Evolutionary conservation across 2,113 vertebrate genomes (phyloP).

Genomic region (Cryptotis parvus): DNA sequence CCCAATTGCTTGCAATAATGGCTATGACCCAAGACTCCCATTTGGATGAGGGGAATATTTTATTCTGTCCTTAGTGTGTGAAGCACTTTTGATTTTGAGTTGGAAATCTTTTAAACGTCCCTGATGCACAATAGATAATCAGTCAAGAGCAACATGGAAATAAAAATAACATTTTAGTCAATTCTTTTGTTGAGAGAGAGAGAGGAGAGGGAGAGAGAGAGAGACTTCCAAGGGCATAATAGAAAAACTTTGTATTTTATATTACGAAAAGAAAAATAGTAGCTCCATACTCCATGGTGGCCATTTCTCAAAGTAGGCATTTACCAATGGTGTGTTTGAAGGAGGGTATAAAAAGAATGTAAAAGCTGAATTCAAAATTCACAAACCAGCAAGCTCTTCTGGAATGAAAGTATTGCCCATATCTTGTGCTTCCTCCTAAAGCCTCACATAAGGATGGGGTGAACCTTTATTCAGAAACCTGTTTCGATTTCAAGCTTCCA

Average conservation of each 20-base stretch:
- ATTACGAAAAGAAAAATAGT: constrained; percentile 42
- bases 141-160: constrained; percentile 58
- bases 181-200: constrained; percentile 32
- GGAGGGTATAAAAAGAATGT: background rate
- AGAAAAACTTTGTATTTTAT: constrained; percentile 1
- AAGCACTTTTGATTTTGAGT: constrained; percentile 44
- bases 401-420: no score
- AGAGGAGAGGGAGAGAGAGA: no score
- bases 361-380: no score
- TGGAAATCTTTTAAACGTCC: constrained; percentile 55
- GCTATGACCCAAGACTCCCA: background rate
- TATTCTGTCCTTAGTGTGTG: constrained; percentile 39
- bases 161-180: constrained; percentile 58
- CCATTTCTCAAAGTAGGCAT: background rate
- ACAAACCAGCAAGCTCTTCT: no score
- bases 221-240: background rate
- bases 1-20: background rate
- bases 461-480: no score
- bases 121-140: constrained; percentile 55
- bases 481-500: no score
- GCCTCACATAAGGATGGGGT: no score
- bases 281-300: background rate
- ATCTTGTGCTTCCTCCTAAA: no score
- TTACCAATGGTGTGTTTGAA: background rate
- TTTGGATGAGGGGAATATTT: background rate